Evolutionary conservation across 2,888 invertebrate species (phyloP), one percentile per base, ranked within the genome.

Genomic region (Anaspis maculata): DNA sequence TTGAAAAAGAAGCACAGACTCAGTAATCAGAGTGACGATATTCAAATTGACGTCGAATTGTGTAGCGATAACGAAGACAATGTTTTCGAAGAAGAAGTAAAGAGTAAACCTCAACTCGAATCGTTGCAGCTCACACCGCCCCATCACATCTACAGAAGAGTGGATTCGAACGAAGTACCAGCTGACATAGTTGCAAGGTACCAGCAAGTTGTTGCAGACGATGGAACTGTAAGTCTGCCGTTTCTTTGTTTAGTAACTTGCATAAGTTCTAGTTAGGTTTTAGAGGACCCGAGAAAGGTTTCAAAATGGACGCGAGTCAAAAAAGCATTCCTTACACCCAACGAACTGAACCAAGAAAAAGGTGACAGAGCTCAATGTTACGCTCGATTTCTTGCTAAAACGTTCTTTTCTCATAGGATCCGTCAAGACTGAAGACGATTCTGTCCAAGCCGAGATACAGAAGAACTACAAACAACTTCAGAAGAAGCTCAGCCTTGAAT

Each of bases 251-350:
- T 12, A 27, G 22, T 26, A 34, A 23, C n/a, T 28, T n/a, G n/a
- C n/a, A n/a, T n/a, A n/a, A n/a, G n/a, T n/a, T n/a, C n/a, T n/a
- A n/a, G n/a, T n/a, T n/a, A n/a, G n/a, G n/a, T 43, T 25, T 14
- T 23, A 6, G 24, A 44, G 24, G 30, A n/a, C n/a, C n/a, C 27
- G 22, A 69, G 74, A 11, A 66, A 73, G 14, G 68, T 73, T 47
- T 82, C 82, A 37, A 80, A 80, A 61, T 84, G 83, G 83, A 74
- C 74, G 27, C 77, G 78, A 56, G 80, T 83, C 39, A 80, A 85
- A 64, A 69, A 79, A 53, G 78, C 81, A 15, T 81, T 82, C 64
- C 68, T 81, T 33, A 75, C 55, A 25, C 45, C 45, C 7, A 23
- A 16, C 16, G 14, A 16, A 32, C n/a, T n/a, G n/a, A n/a, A n/a